Conservation (phyloP, 2,113 vertebrate species). For the Rousettus leschenaultii region DNA sequence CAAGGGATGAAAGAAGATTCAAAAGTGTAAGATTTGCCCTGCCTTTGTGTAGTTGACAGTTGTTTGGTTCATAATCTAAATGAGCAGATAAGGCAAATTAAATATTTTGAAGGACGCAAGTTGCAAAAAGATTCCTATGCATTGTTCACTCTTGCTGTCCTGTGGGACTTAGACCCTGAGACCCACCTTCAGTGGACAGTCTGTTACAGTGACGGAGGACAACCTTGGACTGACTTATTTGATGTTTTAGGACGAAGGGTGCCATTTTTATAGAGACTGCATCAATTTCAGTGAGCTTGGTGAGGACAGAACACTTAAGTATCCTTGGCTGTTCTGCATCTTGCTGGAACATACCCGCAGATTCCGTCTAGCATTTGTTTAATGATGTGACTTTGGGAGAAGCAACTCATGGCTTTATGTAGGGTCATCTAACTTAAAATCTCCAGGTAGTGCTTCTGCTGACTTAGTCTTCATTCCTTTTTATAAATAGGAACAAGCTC, state of each 20-base stretch:
- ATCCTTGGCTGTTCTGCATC: not conserved
- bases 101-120: slow-evolving; percentile 40
- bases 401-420: not conserved
- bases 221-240: not conserved
- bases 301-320: not conserved
- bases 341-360: not conserved
- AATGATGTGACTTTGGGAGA: not conserved
- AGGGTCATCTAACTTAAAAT: not conserved
- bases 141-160: not conserved
- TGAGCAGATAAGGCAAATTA: slow-evolving; percentile 48
- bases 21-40: slow-evolving; percentile 4
- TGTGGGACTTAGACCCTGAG: not conserved
- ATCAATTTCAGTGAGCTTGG: not conserved
- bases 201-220: too few species aligned
- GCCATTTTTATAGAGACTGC: not conserved
- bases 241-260: not conserved
- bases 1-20: slow-evolving; percentile 15
- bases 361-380: not conserved
- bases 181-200: not conserved
- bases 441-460: not conserved
- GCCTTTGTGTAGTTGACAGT: slow-evolving; percentile 18
- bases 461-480: not conserved
- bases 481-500: not conserved
- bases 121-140: not conserved
- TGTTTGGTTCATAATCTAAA: slow-evolving; percentile 48